Evolutionary conservation across 2,888 invertebrate species (phyloP), one percentile per base, ranked within the genome.

Genomic region (Hyposoter didymator): DNA sequence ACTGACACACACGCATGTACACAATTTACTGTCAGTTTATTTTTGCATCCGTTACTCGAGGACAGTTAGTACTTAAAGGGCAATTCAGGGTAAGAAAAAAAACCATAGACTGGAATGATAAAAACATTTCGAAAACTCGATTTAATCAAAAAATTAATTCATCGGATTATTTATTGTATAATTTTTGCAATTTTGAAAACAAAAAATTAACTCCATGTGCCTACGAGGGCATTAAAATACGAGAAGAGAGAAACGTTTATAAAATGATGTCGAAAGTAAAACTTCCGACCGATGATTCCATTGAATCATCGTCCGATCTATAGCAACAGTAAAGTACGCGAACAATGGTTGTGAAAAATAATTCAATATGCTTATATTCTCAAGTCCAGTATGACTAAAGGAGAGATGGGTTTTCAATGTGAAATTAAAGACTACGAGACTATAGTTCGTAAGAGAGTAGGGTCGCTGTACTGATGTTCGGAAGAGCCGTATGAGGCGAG

Each of bases 401-500:
- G 17, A 59, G 55, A 67, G 43, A 59, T 59, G 47, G 14, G 47
- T 72, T 64, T 79, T 43, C 52, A 76, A 74, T 78, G 49, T 45
- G 49, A 47, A 64, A 82, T 64, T 47, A 69, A 64, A 39, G 62
- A 66, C 22, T 52, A 43, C 35, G 14, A 73, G 59, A 74, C n/a
- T 78, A 6, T 39, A 78, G 55, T 67, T 8, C 22, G 43, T 59
- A 74, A 64, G 35, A 12, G 32, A 32, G 35, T 59, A 73, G 78
- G 66, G 78, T 39, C 49, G 47, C 14, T 66, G 28, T 62, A 47
- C 55, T 69, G 59, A 81, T 81, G 67, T 59, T 64, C 55, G 39
- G 75, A 62, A 66, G 72, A 67, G 32, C 66, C 73, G 75, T 69
- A 69, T 43, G 84, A 82, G 82, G 55, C 62, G 75, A 79, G 47